phyloP scores from a whole-genome alignment of 2,113 vertebrate genomes.

The Micromys minutus region DNA sequence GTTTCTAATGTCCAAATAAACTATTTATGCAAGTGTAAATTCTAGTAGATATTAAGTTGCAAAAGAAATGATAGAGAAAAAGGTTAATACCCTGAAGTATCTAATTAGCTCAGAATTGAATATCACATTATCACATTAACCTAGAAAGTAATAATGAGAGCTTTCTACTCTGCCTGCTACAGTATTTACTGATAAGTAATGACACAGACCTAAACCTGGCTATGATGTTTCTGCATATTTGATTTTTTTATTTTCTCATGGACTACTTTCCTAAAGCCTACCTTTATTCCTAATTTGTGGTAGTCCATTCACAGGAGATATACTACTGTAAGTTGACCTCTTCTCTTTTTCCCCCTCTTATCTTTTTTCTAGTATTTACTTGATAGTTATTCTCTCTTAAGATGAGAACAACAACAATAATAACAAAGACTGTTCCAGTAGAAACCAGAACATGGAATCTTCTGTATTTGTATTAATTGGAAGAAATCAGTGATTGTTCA shows the following conservation, averaged over 20 bases:
- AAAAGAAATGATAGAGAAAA: neutral
- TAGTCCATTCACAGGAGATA: constrained; percentile 47
- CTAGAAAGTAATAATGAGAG: neutral
- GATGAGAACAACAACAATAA: neutral
- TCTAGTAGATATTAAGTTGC: neutral
- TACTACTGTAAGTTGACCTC: neutral
- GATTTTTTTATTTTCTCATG: constrained; percentile 49
- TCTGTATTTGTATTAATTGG: neutral
- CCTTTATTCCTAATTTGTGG: constrained; percentile 29
- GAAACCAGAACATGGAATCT: neutral
- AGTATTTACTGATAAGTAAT: constrained; percentile 40
- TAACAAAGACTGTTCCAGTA: neutral
- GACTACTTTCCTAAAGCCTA: constrained; percentile 26
- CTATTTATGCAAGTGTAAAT: constrained; percentile 26
- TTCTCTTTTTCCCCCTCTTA: no score
- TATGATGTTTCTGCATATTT: constrained; percentile 52
- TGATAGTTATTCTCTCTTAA: neutral
- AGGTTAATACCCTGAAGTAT: neutral
- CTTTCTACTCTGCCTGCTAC: neutral
- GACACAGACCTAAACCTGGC: neutral
- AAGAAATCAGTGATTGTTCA: neutral
- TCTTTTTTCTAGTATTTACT: neutral
- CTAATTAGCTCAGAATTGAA: constrained; percentile 65
- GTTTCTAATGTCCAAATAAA: constrained; percentile 17
- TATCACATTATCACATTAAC: constrained; percentile 31